Percentiles rank a stretch among this genome's conserved stretches.
These are phyloP conservation scores for Corythoichthys haematopterus DNA, from an alignment of 2,113 vertebrate genomes.

Conservation along the genomic window DNA sequence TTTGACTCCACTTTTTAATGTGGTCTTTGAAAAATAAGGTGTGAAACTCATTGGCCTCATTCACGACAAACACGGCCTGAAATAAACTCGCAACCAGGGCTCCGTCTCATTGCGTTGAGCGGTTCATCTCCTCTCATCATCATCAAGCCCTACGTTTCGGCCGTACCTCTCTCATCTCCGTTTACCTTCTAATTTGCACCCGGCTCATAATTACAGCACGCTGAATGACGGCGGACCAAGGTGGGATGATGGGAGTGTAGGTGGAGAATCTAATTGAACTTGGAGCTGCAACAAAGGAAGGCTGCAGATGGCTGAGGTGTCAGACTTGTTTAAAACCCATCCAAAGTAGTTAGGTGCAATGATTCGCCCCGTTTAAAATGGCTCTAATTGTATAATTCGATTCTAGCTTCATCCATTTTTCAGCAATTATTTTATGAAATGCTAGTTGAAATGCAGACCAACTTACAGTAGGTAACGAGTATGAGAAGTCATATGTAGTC, in stretches of 20 bases:
- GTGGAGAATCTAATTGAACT: constrained; percentile 11
- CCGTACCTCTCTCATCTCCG: constrained; percentile 16
- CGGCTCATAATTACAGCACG: constrained; percentile 29
- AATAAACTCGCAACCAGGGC: constrained; percentile 16
- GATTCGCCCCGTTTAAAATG: too few relatives aligned
- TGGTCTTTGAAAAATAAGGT: neutral
- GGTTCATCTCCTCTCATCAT: constrained; percentile 15
- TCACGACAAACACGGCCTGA: neutral
- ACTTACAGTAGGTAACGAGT: neutral
- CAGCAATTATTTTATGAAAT: too few relatives aligned
- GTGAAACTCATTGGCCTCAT: neutral
- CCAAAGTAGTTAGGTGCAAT: too few relatives aligned
- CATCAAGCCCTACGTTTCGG: constrained; percentile 18
- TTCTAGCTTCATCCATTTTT: too few relatives aligned
- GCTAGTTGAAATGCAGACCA: neutral
- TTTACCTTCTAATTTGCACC: constrained; percentile 20
- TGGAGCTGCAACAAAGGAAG: constrained; percentile 1
- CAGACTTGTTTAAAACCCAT: neutral
- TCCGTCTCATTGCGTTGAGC: constrained; percentile 18
- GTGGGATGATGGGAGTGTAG: constrained; percentile 13
- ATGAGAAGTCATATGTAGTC: neutral
- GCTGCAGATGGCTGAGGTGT: neutral
- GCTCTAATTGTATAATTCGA: too few relatives aligned
- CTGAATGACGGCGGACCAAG: constrained; percentile 13
- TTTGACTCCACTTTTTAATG: too few relatives aligned